Percentiles rank a stretch among this genome's conserved stretches.
These are phyloP conservation scores for Adela reaumurella DNA, from an alignment of 2,888 invertebrate genomes.

Conservation along the genomic window DNA sequence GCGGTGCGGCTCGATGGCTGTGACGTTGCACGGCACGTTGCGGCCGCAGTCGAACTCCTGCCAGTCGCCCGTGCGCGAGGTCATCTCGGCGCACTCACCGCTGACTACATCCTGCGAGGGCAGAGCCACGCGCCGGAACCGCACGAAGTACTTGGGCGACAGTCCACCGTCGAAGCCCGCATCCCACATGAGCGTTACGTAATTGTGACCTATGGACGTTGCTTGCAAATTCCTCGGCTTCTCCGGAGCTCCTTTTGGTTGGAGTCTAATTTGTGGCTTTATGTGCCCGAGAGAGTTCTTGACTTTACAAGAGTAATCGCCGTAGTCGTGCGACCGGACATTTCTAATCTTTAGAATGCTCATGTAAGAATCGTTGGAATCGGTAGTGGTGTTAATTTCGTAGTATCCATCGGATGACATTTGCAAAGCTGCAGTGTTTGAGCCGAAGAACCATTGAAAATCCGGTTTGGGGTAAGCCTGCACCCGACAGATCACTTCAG, in stretches of 20 bases:
- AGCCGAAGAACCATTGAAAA: conserved; percentile 86
- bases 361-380: conserved; percentile 82
- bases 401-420: conserved; percentile 83
- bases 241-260: conserved; percentile 86
- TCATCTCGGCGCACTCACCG: conserved; percentile 58
- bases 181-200: conserved; percentile 80
- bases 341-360: conserved; percentile 71
- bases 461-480: conserved; percentile 91
- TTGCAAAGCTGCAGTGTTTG: conserved; percentile 65
- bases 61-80: conserved; percentile 64
- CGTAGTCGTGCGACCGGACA: conserved; percentile 80
- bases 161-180: conserved; percentile 89
- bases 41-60: conserved; percentile 82
- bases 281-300: conserved; percentile 78
- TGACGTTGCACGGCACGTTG: conserved; percentile 85
- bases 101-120: conserved; percentile 58
- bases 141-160: conserved; percentile 83
- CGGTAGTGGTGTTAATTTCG: conserved; percentile 75
- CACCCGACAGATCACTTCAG: conserved; percentile 83
- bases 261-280: conserved; percentile 71
- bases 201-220: conserved; percentile 72
- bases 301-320: conserved; percentile 87
- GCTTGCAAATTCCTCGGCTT: conserved; percentile 70
- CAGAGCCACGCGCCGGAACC: conserved; percentile 66
- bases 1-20: conserved; percentile 81